Evolutionary conservation across 2,797 vertebrate genomes (phyloP).

Genomic region (Pseudochaenichthys georgianus): DNA sequence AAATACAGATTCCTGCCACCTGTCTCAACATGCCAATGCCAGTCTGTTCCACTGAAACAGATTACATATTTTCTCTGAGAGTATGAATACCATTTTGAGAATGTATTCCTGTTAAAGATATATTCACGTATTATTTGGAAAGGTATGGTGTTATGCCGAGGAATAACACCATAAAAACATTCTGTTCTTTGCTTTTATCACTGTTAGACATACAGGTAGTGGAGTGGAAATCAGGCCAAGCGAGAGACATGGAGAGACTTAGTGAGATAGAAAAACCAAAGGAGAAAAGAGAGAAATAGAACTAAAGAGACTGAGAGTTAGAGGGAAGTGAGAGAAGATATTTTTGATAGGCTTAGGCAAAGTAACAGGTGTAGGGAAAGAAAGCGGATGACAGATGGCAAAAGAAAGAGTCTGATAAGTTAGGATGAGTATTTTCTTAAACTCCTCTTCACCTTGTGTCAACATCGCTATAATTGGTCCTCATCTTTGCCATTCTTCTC

Average conservation of each 20-base stretch:
- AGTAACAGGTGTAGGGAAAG: background rate
- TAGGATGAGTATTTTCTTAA: background rate
- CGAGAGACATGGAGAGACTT: constrained; percentile 4
- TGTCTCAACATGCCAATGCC: background rate
- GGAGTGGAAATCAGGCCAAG: constrained; percentile 51
- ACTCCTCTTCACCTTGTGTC: constrained; percentile 11
- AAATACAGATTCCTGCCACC: constrained; percentile 6
- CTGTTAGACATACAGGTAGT: constrained; percentile 23
- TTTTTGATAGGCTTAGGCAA: constrained; percentile 24
- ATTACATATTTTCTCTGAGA: too few relatives aligned
- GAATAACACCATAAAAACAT: constrained; percentile 19
- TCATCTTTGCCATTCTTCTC: constrained; percentile 14
- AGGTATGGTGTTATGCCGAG: background rate
- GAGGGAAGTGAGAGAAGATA: constrained; percentile 17
- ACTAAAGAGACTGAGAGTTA: constrained; percentile 12
- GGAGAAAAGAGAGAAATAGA: constrained; percentile 18
- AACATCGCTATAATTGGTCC: background rate
- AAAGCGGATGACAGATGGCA: background rate
- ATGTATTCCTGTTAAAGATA: constrained; percentile 1
- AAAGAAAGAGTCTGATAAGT: constrained; percentile 3
- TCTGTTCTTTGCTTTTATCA: constrained; percentile 22
- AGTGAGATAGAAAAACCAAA: constrained; percentile 10
- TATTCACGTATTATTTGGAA: constrained; percentile 22
- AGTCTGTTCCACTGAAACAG: background rate
- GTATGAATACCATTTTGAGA: background rate